Percentiles rank a stretch among this genome's conserved stretches.
These are phyloP conservation scores for Hyperoodon ampullatus DNA, from an alignment of 2,113 vertebrate species.

Conservation along the genomic window DNA sequence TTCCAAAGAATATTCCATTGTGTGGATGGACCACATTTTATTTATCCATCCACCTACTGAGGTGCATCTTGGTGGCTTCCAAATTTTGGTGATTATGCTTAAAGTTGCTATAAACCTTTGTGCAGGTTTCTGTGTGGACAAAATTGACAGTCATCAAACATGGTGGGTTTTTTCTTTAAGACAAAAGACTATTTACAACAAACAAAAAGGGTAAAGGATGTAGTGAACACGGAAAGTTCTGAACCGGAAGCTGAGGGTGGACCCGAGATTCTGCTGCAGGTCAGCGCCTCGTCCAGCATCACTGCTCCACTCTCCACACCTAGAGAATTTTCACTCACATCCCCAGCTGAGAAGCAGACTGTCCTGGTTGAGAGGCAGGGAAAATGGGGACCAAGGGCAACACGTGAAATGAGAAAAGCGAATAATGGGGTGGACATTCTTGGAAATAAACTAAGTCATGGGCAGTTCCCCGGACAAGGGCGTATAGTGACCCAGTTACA, in stretches of 20 bases:
- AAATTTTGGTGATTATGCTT: too few relatives aligned
- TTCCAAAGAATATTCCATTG: accelerated
- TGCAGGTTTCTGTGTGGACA: background rate
- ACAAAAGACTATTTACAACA: background rate
- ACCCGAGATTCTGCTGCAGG: background rate
- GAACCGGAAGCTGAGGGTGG: background rate
- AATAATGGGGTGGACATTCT: background rate
- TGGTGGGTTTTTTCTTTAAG: background rate
- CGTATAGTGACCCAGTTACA: too few relatives aligned
- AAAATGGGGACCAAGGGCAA: accelerated
- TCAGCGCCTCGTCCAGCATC: background rate
- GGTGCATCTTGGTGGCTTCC: background rate
- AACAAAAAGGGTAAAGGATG: background rate
- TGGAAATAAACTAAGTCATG: background rate
- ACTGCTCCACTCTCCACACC: background rate
- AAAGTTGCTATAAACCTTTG: accelerated
- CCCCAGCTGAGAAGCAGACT: too few relatives aligned
- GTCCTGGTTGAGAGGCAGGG: background rate
- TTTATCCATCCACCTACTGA: background rate
- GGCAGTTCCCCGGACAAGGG: background rate
- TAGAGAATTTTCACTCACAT: too few relatives aligned
- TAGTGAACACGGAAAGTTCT: background rate
- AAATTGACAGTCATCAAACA: too few relatives aligned
- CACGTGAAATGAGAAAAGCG: background rate
- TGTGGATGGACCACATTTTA: background rate